These are phyloP conservation scores for Drosophila ananassae DNA, from an alignment of 1,140 invertebrate species.

Conservation along the genomic window DNA sequence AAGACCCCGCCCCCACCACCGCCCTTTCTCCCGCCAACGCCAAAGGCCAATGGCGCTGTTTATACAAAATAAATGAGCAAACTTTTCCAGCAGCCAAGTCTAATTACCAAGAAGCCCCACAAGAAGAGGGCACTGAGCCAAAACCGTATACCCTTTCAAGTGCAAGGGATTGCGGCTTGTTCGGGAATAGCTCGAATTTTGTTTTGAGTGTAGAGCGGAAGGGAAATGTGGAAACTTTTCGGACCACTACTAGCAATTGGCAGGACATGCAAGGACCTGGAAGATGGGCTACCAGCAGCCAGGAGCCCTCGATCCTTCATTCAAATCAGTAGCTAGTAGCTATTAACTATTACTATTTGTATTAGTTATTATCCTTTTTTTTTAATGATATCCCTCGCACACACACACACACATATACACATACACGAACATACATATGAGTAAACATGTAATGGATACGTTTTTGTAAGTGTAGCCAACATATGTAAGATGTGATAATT, in stretches of 20 bases:
- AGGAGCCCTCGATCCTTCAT: constrained; percentile 11
- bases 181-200: no score
- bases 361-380: background rate
- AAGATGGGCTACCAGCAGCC: constrained; percentile 45
- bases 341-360: background rate
- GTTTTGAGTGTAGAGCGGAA: background rate
- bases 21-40: background rate
- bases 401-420: constrained; percentile 8
- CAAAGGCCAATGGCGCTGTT: constrained; percentile 62
- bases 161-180: background rate
- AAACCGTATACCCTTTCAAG: background rate
- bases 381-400: background rate
- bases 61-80: constrained; percentile 80
- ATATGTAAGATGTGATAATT: constrained; percentile 80
- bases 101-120: constrained; percentile 43
- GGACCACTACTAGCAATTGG: background rate
- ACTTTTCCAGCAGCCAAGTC: constrained; percentile 58
- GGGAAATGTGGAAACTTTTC: constrained; percentile 27
- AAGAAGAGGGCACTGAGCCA: background rate
- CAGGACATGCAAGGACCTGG: constrained; percentile 12
- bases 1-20: constrained; percentile 1
- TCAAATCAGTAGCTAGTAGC: background rate
- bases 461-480: constrained; percentile 69
- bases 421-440: constrained; percentile 65
- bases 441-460: constrained; percentile 76